Evolutionary conservation across 2,888 invertebrate genomes (phyloP), one percentile per base, ranked within the genome.

Genomic region (Drosophila borealis): DNA sequence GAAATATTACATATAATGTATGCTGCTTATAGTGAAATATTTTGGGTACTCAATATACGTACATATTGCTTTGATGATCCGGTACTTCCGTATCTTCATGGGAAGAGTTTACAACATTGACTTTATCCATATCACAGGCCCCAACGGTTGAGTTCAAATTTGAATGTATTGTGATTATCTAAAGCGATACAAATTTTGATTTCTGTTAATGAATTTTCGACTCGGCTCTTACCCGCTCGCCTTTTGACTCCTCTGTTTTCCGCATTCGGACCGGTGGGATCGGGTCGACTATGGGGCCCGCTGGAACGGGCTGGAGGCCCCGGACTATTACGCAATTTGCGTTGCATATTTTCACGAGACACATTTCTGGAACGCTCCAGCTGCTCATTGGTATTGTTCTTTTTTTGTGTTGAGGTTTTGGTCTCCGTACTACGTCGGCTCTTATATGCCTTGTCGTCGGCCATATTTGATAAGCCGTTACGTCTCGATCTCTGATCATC

Each of bases 391-490:
- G 37, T 9, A 19, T 13, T 41, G 25, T 9, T 34, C 11, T 17
- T 64, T 2, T 45, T 54, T 2, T 41, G 62, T 1, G 33, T 2
- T 6, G 53, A 4, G 3, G 56, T 3, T 65, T 44, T 57, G 3
- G 48, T 59, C 0, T 66, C 73, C 10, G 29, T 1, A 19, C 0
- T 33, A 3, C 50, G 59, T 0, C 78, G 65, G 13, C n/a, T 60
- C 13, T 54, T 74, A 9, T 41, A n/a, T 19, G 34, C 14, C 9
- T 10, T 51, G 1, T 73, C 74, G 3, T 78, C 78, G 19, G 37
- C 3, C 8, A 42, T 1, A 2, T 14, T 44, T 13, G 34, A 51
- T 5, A 36, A 3, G 8, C 21, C 25, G 11, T 25, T 29, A 8
- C 74, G 51, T 29, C 56, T 55, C 6, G 34, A 5, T n/a, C 45